A percentile compares a stretch with the other conserved stretches of the same genome.
phyloP scores from a whole-genome alignment of 2,888 invertebrate species.

The Dyspetes luteomarginatus region DNA sequence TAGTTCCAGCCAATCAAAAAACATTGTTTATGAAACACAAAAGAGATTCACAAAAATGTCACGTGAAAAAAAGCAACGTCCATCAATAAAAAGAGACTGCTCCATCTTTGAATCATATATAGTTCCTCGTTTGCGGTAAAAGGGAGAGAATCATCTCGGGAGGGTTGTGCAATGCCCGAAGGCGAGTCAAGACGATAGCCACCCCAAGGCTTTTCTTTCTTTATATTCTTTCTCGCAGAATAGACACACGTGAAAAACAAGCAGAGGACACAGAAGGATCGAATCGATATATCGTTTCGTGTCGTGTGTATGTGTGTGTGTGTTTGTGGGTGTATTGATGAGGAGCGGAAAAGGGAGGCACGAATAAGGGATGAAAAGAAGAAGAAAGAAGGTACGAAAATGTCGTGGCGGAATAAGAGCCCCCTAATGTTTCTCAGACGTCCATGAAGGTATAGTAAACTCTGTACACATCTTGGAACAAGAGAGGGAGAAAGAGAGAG shows the following conservation, averaged over 20 bases:
- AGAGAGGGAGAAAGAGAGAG: conserved; percentile 1
- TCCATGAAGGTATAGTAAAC: conserved; percentile 18
- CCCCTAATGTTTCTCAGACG: conserved; percentile 56
- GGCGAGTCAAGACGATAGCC: conserved; percentile 51
- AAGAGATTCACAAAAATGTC: too few species aligned
- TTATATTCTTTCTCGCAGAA: conserved; percentile 57
- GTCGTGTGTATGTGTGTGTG: too few species aligned
- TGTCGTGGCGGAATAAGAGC: conserved; percentile 24
- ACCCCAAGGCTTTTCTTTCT: conserved; percentile 53
- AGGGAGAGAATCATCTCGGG: conserved; percentile 32
- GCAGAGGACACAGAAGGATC: conserved; percentile 54
- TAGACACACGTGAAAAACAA: conserved; percentile 56
- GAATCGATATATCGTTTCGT: conserved; percentile 65
- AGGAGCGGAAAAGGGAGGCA: neutral
- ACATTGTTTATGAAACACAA: too few species aligned
- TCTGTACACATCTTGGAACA: neutral
- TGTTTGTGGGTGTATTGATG: too few species aligned
- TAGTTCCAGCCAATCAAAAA: too few species aligned
- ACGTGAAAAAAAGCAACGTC: too few species aligned
- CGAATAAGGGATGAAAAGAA: conserved; percentile 29
- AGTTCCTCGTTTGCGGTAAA: conserved; percentile 27
- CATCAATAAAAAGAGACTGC: too few species aligned
- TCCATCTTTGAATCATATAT: too few species aligned
- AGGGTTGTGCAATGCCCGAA: conserved; percentile 36
- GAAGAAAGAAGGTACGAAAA: neutral